Evolutionary conservation across 2,797 vertebrate genomes (phyloP), one percentile per base, ranked within the genome.

Genomic region (Gastrophryne carolinensis): DNA sequence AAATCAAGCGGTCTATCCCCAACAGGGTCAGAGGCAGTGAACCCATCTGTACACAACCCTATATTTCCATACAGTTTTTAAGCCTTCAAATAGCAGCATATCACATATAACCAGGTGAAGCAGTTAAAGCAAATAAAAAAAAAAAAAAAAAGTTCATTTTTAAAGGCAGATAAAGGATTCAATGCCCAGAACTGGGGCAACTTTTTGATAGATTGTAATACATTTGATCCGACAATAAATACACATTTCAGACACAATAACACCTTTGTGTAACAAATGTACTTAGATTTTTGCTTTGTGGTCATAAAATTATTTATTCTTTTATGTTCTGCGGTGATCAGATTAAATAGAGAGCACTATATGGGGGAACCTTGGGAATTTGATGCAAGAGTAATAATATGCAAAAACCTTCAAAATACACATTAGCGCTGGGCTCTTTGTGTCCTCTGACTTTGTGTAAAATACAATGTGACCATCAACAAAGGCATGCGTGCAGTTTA

Each of bases 321-420:
- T 29, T 56, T 68, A 56, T 41, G n/a, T 41, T 21, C 15, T 5
- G 4, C 3, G 7, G 19, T 68, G 35, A 54, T 54, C 4, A 24
- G 24, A 5, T 37, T 13, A 30, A 53, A 53, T n/a, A 24, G 32
- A 35, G 23, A 4, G 21, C n/a, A 27, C 11, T 15, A 67, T 53
- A 39, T 50, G 3, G 26, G 12, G 15, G 12, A 54, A 56, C 65
- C 50, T 56, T 68, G 65, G 35, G 23, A 41, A 6, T 68, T 5
- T 54, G 56, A 12, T 39, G 50, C 37, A 56, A 39, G 34, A 39
- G 50, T 41, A 56, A 56, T 56, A 41, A 5, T 54, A 68, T 54
- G 65, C 32, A 24, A 56, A 56, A 68, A 34, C 50, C 50, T 68
- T 68, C 65, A 68, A 56, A 68, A 68, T 54, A 56, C 52, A 29